These are phyloP conservation scores for Anoncus sp. DNA, from an alignment of 2,888 invertebrate species.

Conservation along the genomic window DNA sequence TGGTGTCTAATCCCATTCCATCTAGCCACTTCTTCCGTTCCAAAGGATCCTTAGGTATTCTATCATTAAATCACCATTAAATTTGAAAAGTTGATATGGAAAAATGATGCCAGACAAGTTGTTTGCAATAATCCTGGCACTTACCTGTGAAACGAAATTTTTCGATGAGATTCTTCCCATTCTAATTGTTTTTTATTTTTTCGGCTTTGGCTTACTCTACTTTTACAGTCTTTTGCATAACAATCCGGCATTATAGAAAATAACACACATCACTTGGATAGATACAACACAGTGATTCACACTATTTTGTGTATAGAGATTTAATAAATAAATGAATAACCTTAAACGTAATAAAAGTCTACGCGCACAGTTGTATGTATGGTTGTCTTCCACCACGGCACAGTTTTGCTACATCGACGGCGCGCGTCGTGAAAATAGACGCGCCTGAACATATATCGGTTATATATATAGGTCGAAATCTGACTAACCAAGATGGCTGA, in stretches of 20 bases:
- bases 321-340: not conserved
- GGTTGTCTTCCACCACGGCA: not conserved
- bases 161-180: slow-evolving; percentile 1
- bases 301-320: not conserved
- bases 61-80: not conserved
- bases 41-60: not conserved
- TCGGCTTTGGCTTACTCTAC: not conserved
- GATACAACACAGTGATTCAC: not conserved
- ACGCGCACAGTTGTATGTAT: not conserved
- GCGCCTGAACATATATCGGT: slow-evolving; percentile 2
- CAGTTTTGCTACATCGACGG: not conserved
- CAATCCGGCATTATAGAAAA: slow-evolving; percentile 15
- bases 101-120: not conserved
- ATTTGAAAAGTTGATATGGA: not conserved
- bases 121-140: not conserved
- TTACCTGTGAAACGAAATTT: slow-evolving; percentile 2
- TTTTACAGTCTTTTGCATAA: slow-evolving; percentile 12
- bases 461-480: slow-evolving; percentile 9
- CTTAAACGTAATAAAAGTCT: not conserved
- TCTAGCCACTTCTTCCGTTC: slow-evolving; percentile 5
- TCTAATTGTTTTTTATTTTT: not conserved
- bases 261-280: not conserved
- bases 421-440: slow-evolving; percentile 7
- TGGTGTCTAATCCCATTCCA: not conserved
- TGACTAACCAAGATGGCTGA: slow-evolving; percentile 16